Conservation (phyloP, 2,888 invertebrate genomes). For the Ditylenchus weischeri region DNA sequence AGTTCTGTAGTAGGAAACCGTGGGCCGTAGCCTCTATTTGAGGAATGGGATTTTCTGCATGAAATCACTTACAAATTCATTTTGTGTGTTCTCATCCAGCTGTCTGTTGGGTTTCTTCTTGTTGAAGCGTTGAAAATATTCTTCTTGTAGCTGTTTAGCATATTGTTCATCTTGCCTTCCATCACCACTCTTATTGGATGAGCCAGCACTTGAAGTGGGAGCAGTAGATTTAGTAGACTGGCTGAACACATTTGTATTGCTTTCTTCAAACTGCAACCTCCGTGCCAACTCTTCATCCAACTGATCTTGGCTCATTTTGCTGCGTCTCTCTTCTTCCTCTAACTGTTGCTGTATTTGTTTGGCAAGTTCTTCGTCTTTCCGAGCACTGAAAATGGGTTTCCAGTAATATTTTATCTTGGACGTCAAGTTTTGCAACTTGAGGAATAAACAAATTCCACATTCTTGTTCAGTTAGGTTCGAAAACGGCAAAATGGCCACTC, state of each 20-base stretch:
- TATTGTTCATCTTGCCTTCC: slow-evolving; percentile 12
- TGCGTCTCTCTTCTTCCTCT: slow-evolving; percentile 29
- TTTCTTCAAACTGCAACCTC: slow-evolving; percentile 18
- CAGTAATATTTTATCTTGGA: too few relatives aligned
- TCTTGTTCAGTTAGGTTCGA: too few relatives aligned
- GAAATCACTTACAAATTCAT: slow-evolving; percentile 21
- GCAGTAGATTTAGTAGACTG: neutral
- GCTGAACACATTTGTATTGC: neutral
- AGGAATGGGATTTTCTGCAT: neutral
- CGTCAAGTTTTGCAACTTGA: too few relatives aligned
- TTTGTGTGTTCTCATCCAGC: slow-evolving; percentile 20
- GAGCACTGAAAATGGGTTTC: slow-evolving; percentile 14
- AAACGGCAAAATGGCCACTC: too few relatives aligned
- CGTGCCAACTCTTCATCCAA: slow-evolving; percentile 29
- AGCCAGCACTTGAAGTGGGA: neutral
- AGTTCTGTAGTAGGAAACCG: too few relatives aligned
- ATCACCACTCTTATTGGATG: neutral
- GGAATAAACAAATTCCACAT: too few relatives aligned
- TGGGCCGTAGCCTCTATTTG: too few relatives aligned
- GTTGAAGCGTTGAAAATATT: slow-evolving; percentile 12
- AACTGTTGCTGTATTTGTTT: slow-evolving; percentile 29
- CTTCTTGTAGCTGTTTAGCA: slow-evolving; percentile 20
- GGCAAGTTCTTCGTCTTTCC: slow-evolving; percentile 33
- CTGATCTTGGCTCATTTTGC: slow-evolving; percentile 5
- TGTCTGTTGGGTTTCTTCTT: slow-evolving; percentile 6